Evolutionary conservation across 2,113 vertebrate genomes (phyloP), one percentile per base, ranked within the genome.

Genomic region (Poicephalus meyeri): DNA sequence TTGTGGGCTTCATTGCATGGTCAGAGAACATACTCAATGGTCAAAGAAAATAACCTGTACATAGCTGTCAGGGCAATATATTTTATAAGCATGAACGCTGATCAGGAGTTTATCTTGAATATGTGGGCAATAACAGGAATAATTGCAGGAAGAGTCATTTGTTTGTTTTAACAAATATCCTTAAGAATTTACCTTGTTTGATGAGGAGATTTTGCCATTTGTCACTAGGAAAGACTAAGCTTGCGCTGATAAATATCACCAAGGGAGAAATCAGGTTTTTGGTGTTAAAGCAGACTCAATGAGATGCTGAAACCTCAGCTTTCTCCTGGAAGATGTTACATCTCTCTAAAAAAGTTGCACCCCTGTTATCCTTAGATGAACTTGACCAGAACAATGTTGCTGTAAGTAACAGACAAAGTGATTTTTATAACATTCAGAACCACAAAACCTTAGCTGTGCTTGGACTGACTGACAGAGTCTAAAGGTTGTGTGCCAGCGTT

Each of bases 401-500:
- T 74, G 24, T 81, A 68, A 79, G 78, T 55, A 74, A 3, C 72
- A 88, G 76, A 86, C 88, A 93, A 91, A 93, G 93, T 33, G 88
- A 92, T 93, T 92, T 80, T 92, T 77, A 89, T 92, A 87, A 84
- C 84, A 44, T 89, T 68, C 70, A 95, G 50, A 81, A n/a, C 84
- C 86, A 69, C 70, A 74, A 87, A 95, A 72, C 84, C 89, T 81
- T 61, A 7, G 56, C 70, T 93, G 86, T 91, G 89, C 56, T 55
- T 89, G 65, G 80, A 26, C 86, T 50, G 80, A 28, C 47, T 39
- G 64, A 26, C 53, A 26, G 74, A 72, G 55, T 35, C 16, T 52
- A 21, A 80, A 78, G 72, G 68, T 50, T 95, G 64, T 86, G 65
- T 79, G 94, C 93, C 84, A 91, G 72, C 7, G 31, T 89, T 93